Conservation (phyloP, 2,888 invertebrate genomes). For the Tetrapedia diversipes region DNA sequence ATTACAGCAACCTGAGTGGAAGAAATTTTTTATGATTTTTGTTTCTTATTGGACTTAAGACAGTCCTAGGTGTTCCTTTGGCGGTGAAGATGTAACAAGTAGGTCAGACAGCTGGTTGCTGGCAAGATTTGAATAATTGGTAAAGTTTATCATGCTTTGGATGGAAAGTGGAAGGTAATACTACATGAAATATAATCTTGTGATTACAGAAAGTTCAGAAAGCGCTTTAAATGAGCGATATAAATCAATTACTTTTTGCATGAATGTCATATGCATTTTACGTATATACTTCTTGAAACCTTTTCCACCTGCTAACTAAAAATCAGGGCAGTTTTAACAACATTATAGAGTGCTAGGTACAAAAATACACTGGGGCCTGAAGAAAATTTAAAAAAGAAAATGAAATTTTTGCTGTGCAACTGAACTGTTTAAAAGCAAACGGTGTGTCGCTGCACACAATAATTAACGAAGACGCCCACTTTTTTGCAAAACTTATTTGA, state of each 20-base stretch:
- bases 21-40: slow-evolving; percentile 6
- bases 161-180: slow-evolving; percentile 12
- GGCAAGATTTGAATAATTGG: slow-evolving; percentile 32
- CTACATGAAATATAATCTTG: slow-evolving; percentile 4
- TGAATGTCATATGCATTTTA: background rate
- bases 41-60: background rate
- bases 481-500: too few species aligned
- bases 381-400: too few species aligned
- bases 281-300: too few species aligned
- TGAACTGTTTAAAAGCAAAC: too few species aligned
- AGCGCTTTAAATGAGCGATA: slow-evolving; percentile 2
- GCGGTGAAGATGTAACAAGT: slow-evolving; percentile 19
- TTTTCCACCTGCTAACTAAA: too few species aligned
- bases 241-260: slow-evolving; percentile 3
- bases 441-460: too few species aligned
- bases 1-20: background rate
- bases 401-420: too few species aligned
- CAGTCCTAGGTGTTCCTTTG: slow-evolving; percentile 2
- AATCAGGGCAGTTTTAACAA: too few species aligned
- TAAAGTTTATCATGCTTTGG: slow-evolving; percentile 23
- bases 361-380: too few species aligned
- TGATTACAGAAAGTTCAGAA: slow-evolving; percentile 20
- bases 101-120: slow-evolving; percentile 28
- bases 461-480: too few species aligned
- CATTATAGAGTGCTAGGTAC: too few species aligned